These are phyloP conservation scores for Anastrepha ludens DNA, from an alignment of 1,140 invertebrate genomes.

Conservation along the genomic window DNA sequence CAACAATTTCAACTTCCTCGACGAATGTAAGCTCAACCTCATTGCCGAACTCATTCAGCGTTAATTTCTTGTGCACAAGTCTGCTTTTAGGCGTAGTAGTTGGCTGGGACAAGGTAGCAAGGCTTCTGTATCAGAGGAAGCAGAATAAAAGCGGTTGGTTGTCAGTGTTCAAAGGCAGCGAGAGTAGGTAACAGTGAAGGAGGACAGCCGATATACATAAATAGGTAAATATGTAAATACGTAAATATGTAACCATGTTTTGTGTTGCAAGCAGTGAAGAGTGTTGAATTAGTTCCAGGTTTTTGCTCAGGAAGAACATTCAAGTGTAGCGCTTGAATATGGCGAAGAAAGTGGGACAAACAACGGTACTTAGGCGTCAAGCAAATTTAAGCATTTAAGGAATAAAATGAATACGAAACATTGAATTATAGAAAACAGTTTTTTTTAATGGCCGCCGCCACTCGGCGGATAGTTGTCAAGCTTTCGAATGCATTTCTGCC, in stretches of 20 bases:
- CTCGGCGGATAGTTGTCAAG: no score
- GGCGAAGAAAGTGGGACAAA: no score
- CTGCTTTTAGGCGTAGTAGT: constrained; percentile 18
- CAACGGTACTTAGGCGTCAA: no score
- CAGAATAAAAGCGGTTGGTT: background rate
- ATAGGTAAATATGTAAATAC: no score
- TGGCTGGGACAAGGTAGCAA: background rate
- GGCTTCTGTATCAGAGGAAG: background rate
- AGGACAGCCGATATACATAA: background rate
- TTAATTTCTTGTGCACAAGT: background rate
- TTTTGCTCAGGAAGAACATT: background rate
- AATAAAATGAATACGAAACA: no score
- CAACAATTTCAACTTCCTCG: background rate
- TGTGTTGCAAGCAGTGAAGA: background rate
- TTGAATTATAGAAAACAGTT: no score
- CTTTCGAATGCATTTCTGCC: no score
- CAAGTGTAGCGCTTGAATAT: background rate
- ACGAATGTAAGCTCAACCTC: background rate
- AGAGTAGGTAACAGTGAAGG: background rate
- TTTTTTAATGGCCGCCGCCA: no score
- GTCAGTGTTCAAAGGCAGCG: background rate
- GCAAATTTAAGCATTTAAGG: no score
- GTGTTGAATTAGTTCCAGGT: background rate
- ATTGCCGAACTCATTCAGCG: background rate
- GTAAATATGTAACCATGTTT: no score